Conservation (phyloP, 2,797 vertebrate genomes). For the Salmo trutta region DNA sequence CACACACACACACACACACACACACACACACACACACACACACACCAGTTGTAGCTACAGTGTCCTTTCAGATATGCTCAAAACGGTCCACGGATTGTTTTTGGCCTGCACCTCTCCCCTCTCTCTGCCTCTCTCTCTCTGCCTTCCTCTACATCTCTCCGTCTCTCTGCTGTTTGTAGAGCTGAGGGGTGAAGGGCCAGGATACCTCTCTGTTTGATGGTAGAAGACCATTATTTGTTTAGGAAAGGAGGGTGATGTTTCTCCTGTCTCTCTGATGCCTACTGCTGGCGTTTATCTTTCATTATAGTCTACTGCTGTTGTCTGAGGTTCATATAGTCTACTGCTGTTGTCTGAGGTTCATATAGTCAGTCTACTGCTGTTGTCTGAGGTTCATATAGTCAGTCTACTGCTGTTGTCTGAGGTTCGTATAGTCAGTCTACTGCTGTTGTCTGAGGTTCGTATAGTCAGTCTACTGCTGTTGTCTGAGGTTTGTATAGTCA, state of each 20-base stretch:
- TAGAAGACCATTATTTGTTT: constrained; percentile 49
- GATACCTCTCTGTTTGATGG: constrained; percentile 20
- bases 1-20: background rate
- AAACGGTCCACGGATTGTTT: background rate
- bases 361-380: background rate
- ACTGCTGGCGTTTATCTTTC: constrained; percentile 63
- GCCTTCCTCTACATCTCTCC: background rate
- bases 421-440: background rate
- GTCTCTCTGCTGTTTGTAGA: background rate
- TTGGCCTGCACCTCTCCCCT: background rate
- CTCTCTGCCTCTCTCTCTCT: background rate
- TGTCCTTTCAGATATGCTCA: background rate
- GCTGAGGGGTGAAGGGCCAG: constrained; percentile 8
- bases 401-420: background rate
- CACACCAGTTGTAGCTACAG: background rate
- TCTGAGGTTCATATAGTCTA: background rate
- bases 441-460: background rate
- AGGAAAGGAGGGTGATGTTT: constrained; percentile 65
- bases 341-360: background rate
- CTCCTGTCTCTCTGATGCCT: constrained; percentile 29
- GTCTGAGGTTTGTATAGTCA: constrained; percentile 40
- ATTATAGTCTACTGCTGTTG: constrained; percentile 36
- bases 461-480: background rate
- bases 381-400: constrained; percentile 48
- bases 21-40: background rate